phyloP scores from a whole-genome alignment of 2,797 vertebrate species.

The Hozukius guyotensis region DNA sequence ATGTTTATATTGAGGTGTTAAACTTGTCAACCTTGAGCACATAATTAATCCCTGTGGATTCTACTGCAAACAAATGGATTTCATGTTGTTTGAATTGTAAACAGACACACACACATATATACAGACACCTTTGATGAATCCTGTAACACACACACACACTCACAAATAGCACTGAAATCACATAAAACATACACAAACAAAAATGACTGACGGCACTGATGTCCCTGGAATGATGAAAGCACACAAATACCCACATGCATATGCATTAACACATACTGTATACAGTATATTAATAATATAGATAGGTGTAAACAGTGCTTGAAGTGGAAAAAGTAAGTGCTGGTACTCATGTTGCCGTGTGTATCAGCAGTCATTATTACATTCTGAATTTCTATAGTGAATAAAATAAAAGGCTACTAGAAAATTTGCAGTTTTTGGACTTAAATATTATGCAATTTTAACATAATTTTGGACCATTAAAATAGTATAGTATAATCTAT shows the following conservation, averaged over 20 bases:
- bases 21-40: constrained; percentile 16
- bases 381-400: too few relatives aligned
- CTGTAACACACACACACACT: background rate
- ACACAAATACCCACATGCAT: background rate
- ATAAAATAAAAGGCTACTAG: too few relatives aligned
- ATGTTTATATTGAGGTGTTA: constrained; percentile 21
- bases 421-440: too few relatives aligned
- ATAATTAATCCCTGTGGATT: constrained; percentile 31
- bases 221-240: background rate
- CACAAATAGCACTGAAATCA: background rate
- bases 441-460: too few relatives aligned
- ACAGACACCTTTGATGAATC: background rate
- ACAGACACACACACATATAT: background rate
- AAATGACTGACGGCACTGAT: background rate
- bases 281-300: background rate
- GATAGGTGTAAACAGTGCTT: background rate
- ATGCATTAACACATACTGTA: background rate
- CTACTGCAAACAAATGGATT: constrained; percentile 25
- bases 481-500: too few relatives aligned
- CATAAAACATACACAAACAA: background rate
- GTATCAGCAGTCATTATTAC: too few relatives aligned
- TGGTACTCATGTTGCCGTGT: too few relatives aligned
- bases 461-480: too few relatives aligned
- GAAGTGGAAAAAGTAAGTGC: too few relatives aligned
- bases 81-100: constrained; percentile 32